These are phyloP conservation scores for Arothron firmamentum DNA, from an alignment of 2,113 vertebrate species.

Conservation along the genomic window DNA sequence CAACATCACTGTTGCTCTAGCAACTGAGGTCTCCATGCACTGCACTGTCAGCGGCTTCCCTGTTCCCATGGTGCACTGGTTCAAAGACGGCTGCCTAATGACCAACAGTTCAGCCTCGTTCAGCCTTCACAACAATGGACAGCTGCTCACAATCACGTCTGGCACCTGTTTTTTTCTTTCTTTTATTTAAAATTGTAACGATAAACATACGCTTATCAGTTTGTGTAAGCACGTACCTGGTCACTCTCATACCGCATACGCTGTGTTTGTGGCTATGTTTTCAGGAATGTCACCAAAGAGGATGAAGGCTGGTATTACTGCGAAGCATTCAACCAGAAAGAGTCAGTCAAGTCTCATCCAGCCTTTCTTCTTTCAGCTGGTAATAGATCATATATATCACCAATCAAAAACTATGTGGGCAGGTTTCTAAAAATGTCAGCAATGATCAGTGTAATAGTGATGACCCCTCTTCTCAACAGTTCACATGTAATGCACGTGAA, in stretches of 20 bases:
- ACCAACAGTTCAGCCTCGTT: conserved; percentile 50
- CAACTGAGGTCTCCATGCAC: conserved; percentile 63
- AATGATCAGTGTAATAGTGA: no score
- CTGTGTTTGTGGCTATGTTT: conserved; percentile 7
- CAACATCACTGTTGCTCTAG: conserved; percentile 67
- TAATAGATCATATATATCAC: conserved; percentile 27
- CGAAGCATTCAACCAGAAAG: conserved; percentile 65
- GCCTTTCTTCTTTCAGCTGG: conserved; percentile 71
- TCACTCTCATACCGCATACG: no score
- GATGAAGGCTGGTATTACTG: conserved; percentile 76
- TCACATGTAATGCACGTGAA: no score
- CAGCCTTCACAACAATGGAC: conserved; percentile 67
- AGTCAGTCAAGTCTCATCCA: conserved; percentile 58
- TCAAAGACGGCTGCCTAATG: conserved; percentile 72
- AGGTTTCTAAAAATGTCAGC: no score
- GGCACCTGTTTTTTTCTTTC: conserved; percentile 8
- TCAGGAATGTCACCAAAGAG: conserved; percentile 68
- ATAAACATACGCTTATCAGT: neutral
- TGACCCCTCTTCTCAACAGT: no score
- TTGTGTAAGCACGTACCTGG: no score
- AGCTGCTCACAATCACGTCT: conserved; percentile 76
- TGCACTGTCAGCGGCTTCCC: conserved; percentile 69
- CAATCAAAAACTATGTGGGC: neutral
- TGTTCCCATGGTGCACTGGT: conserved; percentile 75
- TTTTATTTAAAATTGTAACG: neutral